Base-by-base conservation (phyloP, 2,797 vertebrate genomes). In the Manis javanica region DNA sequence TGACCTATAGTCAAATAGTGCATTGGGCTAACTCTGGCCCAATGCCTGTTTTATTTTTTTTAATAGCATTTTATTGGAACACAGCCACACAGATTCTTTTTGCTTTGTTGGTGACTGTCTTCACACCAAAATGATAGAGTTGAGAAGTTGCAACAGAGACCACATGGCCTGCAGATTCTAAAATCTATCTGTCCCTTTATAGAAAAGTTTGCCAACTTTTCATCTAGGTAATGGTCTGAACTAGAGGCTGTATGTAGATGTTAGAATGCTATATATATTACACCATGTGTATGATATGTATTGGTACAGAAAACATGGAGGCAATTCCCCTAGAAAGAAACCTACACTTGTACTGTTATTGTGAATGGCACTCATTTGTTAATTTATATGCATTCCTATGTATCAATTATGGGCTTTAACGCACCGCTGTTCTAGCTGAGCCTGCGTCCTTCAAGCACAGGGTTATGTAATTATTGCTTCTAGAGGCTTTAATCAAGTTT, bases 401-500 rank as follows among this genome's bases (percentile, higher is more conserved):
- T 79, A 92, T 94, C 96, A 95, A 95, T 92, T 88, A 91, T 4
- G 55, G 95, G 61, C 49, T 91, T 91, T 71, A 84, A 82, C 59
- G 61, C 31, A 72, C 63, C 8, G 7, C 37, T 72, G 91, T 64
- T 13, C 64, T 83, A 86, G 88, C 90, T 88, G 71, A 96, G 86
- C 74, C 77, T 75, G 59, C 29, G 9, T 96, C 94, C 86, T 96
- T 91, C 91, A 90, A 72, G 69, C 64, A 92, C 49, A 87, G 92
- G 68, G 94, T 95, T 96, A 91, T 94, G 95, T 95, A 96, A 96
- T 97, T 97, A 97, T 95, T 95, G 91, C 79, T 88, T 66, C 94
- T 89, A 81, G 94, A 97, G 88, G 78, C 95, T 92, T 97, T 97
- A 96, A 98, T 98, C 97, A 98, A 97, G 91, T 93, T 74, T 94